Evolutionary conservation across 2,888 invertebrate genomes (phyloP).

Genomic region (Drosophila vallismaia): DNA sequence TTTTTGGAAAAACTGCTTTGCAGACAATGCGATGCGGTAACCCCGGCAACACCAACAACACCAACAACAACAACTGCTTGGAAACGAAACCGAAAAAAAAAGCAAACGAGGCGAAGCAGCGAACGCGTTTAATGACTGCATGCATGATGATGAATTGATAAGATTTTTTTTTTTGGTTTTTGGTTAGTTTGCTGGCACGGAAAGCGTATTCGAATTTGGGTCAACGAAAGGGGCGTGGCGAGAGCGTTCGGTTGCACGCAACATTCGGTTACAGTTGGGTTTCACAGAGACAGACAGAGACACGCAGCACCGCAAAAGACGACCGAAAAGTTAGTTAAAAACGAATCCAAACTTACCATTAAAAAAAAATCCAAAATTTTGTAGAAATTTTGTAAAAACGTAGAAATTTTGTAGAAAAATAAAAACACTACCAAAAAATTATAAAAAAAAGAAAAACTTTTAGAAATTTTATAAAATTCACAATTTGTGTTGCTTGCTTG

Average conservation of each 20-base stretch:
- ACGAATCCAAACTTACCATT: no score
- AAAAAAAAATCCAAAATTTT: no score
- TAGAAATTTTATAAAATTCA: no score
- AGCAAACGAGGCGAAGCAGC: constrained; percentile 24
- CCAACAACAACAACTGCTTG: constrained; percentile 19
- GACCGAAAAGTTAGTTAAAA: no score
- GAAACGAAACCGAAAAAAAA: constrained; percentile 17
- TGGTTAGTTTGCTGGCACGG: constrained; percentile 45
- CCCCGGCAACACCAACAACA: constrained; percentile 30
- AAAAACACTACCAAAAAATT: no score
- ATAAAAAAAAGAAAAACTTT: no score
- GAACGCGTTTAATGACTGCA: constrained; percentile 66
- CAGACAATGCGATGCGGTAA: constrained; percentile 26
- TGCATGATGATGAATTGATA: constrained; percentile 76
- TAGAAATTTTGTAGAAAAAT: no score
- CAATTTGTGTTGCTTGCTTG: no score
- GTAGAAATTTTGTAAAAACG: no score
- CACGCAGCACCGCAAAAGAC: constrained; percentile 11
- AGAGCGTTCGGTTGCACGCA: constrained; percentile 18
- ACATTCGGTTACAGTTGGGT: constrained; percentile 13
- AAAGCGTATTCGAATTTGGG: constrained; percentile 55
- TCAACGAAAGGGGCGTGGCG: constrained; percentile 65
- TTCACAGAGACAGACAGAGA: constrained; percentile 24
- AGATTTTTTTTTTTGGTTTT: no score
- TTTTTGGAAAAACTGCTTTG: neutral